phyloP scores from a whole-genome alignment of 2,797 vertebrate genomes.

The Lutjanus argentimaculatus region DNA sequence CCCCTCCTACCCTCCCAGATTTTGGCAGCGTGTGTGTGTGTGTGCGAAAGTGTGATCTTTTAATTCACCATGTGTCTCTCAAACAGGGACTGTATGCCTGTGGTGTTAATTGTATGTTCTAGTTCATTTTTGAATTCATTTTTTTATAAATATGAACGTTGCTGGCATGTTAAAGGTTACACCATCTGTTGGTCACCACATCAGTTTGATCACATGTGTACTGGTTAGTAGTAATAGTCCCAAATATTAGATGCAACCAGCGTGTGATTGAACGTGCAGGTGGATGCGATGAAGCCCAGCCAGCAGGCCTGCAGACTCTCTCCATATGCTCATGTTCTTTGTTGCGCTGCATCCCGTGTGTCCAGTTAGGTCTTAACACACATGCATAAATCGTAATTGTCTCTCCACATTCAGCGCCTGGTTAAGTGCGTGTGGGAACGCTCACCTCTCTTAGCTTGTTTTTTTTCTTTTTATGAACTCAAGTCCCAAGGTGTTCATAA shows the following conservation, averaged over 20 bases:
- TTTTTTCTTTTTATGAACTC: not conserved
- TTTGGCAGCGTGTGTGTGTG: not conserved
- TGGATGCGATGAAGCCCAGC: not conserved
- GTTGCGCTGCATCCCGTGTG: not conserved
- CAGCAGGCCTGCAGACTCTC: not conserved
- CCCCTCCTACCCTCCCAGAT: not conserved
- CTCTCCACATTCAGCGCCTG: not conserved
- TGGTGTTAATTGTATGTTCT: not conserved
- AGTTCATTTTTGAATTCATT: not conserved
- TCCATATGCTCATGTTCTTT: constrained; percentile 10
- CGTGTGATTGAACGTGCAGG: not conserved
- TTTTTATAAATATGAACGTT: not conserved
- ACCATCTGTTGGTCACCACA: constrained; percentile 1
- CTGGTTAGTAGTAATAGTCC: not conserved
- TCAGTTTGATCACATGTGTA: not conserved
- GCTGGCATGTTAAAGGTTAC: not conserved
- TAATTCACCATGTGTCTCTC: not conserved
- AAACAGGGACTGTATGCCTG: not conserved
- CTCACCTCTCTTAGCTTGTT: not conserved
- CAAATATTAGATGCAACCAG: not conserved
- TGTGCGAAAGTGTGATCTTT: not conserved
- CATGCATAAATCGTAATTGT: not conserved
- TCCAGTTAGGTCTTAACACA: not conserved
- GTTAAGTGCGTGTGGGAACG: not conserved
- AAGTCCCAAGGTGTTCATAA: not conserved